phyloP scores from a whole-genome alignment of 2,113 vertebrate species.

The Rhineura floridana region DNA sequence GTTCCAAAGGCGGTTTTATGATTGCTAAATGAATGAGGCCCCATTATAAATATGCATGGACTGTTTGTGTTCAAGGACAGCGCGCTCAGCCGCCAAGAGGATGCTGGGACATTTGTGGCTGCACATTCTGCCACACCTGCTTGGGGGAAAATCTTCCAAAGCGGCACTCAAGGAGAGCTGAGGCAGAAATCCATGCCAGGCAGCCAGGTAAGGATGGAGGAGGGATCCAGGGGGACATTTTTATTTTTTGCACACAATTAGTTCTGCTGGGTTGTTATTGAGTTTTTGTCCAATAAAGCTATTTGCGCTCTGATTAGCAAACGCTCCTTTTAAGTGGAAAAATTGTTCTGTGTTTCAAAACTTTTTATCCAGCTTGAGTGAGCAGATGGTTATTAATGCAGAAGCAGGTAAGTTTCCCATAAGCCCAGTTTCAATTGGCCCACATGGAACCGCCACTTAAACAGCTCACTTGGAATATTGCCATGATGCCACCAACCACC shows the following conservation, averaged over 20 bases:
- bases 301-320: not conserved
- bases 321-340: not conserved
- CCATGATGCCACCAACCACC: no score
- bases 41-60: not conserved
- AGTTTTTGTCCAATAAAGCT: not conserved
- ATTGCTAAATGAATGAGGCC: constrained; percentile 3
- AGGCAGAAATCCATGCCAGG: not conserved
- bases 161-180: not conserved
- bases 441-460: no score
- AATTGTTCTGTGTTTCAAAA: not conserved
- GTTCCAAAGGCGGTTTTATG: not conserved
- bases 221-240: not conserved
- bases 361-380: not conserved
- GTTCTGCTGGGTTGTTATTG: not conserved
- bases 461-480: no score
- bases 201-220: not conserved
- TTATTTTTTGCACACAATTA: not conserved
- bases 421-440: no score
- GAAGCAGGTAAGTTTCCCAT: not conserved
- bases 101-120: not conserved
- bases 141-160: not conserved
- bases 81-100: not conserved
- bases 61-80: not conserved
- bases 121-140: not conserved
- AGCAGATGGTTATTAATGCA: not conserved